Evolutionary conservation across 2,888 invertebrate genomes (phyloP), one percentile per base, ranked within the genome.

Genomic region (Latrodectus elegans): DNA sequence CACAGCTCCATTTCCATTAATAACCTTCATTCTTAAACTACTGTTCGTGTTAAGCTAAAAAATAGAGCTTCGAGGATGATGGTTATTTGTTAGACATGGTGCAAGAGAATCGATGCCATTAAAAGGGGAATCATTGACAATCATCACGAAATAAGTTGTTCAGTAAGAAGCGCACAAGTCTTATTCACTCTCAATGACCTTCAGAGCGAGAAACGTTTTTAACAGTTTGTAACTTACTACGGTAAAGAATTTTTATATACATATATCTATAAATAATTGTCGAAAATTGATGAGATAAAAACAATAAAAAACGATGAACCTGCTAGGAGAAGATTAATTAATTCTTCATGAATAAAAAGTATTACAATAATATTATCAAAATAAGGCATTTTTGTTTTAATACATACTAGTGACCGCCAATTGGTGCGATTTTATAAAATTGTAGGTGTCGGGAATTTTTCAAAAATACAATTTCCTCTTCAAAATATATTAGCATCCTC

Each of bases 111-210:
- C 86, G 71, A 80, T 87, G 76, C 81, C 81, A 87, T 67, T 87
- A 80, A 87, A 87, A 87, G 76, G 74, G 78, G 78, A 53, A 78
- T 88, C 83, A 83, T 88, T 88, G 83, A 74, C 88, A 88, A 88
- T 88, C 88, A 83, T 88, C 88, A 83, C 77, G 83, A 83, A 83
- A 88, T 88, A 83, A 83, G 88, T 78, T 78, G 87, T 87, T 86
- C 78, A 87, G 87, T 78, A 74, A 82, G 82, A 87, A 88, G 88
- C 78, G 79, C 83, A 88, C 82, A 82, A 78, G 83, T 82, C 78
- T 79, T 70, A 82, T 83, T 88, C 83, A 79, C 82, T 83, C 77
- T 73, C 83, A 87, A 81, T 87, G 86, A 87, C 86, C 82, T 87
- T 77, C 82, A 67, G 80, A 87, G 73, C 67, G 77, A 67, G 73